Percentiles rank a stretch among this genome's conserved stretches.
Conservation (phyloP, 1,140 invertebrate genomes). For the Trypoxylus dichotomus region DNA sequence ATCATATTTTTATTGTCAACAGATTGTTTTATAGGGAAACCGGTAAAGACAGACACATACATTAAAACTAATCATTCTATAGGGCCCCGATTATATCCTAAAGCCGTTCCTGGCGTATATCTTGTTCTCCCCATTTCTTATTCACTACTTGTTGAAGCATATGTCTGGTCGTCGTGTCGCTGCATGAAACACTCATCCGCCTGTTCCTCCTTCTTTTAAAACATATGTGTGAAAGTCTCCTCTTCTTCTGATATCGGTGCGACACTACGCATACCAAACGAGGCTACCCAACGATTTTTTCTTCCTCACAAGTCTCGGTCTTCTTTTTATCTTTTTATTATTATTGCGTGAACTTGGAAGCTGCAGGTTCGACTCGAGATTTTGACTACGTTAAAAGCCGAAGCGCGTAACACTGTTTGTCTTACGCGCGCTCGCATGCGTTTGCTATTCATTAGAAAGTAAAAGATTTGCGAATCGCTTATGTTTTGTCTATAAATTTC, state of each 20-base stretch:
- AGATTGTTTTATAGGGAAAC: too few relatives aligned
- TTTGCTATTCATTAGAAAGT: neutral
- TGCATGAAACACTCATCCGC: slow-evolving; percentile 4
- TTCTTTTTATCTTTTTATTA: too few relatives aligned
- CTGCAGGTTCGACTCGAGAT: neutral
- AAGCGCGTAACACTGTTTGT: too few relatives aligned
- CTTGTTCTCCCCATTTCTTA: neutral
- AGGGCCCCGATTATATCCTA: neutral
- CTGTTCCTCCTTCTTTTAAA: slow-evolving; percentile 3
- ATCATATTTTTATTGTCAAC: too few relatives aligned
- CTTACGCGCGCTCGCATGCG: neutral
- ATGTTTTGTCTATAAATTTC: neutral
- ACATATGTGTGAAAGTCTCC: slow-evolving; percentile 17
- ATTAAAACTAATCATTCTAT: too few relatives aligned
- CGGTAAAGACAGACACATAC: too few relatives aligned
- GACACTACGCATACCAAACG: slow-evolving; percentile 3
- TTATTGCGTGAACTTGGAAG: too few relatives aligned
- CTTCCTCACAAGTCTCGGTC: neutral
- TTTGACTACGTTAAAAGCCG: neutral
- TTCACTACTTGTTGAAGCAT: slow-evolving; percentile 19
- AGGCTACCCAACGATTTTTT: neutral
- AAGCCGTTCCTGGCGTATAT: neutral
- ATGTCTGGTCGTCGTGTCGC: slow-evolving; percentile 17
- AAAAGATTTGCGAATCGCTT: neutral
- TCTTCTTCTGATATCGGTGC: neutral